phyloP scores from a whole-genome alignment of 1,140 invertebrate species.

The Octopus bimaculoides region DNA sequence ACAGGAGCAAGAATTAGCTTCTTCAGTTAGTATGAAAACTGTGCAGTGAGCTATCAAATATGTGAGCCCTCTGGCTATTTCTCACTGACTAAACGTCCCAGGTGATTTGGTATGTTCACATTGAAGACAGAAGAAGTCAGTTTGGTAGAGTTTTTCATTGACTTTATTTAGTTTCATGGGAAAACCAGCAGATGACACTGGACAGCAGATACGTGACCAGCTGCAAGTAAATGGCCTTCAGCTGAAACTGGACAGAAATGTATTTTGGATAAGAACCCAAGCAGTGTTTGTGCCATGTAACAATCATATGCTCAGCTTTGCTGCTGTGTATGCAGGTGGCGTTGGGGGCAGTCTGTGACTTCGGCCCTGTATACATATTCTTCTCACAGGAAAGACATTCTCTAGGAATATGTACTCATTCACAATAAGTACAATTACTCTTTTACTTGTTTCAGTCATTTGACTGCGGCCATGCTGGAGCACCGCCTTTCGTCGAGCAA shows the following conservation, averaged over 20 bases:
- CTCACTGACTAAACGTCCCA: background rate
- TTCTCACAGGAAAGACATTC: background rate
- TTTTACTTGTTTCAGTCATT: too few species aligned
- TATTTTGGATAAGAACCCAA: conserved; percentile 5
- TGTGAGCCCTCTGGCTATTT: background rate
- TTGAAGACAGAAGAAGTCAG: too few species aligned
- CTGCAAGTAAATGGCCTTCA: background rate
- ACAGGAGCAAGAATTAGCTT: too few species aligned
- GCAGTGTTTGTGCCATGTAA: conserved; percentile 7
- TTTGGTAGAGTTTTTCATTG: too few species aligned
- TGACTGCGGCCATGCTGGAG: too few species aligned
- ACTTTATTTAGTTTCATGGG: background rate
- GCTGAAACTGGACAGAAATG: background rate
- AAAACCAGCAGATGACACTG: background rate
- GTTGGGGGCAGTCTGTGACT: background rate
- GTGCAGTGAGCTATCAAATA: too few species aligned
- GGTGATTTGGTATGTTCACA: background rate
- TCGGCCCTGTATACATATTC: background rate
- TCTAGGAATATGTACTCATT: background rate
- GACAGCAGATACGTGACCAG: background rate
- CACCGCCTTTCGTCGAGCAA: too few species aligned
- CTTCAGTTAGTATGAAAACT: too few species aligned
- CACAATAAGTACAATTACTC: too few species aligned
- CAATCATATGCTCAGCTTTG: background rate
- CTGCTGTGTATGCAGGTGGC: background rate